Base-by-base conservation (phyloP, 2,888 invertebrate species). In the Seira ritae region DNA sequence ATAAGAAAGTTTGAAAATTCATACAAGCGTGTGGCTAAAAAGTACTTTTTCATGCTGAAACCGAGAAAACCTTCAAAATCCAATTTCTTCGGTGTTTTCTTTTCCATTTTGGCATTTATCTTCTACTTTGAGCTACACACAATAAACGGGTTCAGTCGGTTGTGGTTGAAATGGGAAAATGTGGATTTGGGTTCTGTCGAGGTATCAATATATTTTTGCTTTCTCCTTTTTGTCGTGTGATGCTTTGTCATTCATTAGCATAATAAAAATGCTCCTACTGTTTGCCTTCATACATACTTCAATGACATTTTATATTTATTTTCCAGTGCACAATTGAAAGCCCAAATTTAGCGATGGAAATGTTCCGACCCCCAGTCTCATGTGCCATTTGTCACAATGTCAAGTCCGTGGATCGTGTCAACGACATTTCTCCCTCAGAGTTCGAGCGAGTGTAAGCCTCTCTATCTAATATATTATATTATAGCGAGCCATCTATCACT, bases 131-230 rank as follows among this genome's bases (percentile, higher is more conserved):
- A 89, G 69, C 88, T 90, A 1, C 89, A 90, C 84, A 90, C 90
- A 0, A 88, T 88, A 46, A 84, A 86, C 12, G 90, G 90, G 2
- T 90, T 90, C 69, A 87, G 89, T 42, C 81, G 89, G 68, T 83
- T 89, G 69, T 90, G 89, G 89, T 88, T 90, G 1, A 89, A 88
- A 74, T 90, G 90, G 90, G 89, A 90, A 80, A 89, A 89, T 55
- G 89, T 88, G 31, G 90, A 89, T 60, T 84, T 90, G 37, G 37
- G 85, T 12, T 87, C 87, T 60, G 87, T 87, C 1, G 86, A 88
- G 85, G 88, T 87, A 82, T 37, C 24, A 31, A 72, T 37, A 60
- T 66, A 42, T 31, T 6, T 42, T 71, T 24, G 62, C 60, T 6
- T 31, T 22, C 19, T 22, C 31, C n/a, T n/a, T n/a, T n/a, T n/a